Evolutionary conservation across 2,797 vertebrate genomes (phyloP).

Genomic region (Poecilia gillii): DNA sequence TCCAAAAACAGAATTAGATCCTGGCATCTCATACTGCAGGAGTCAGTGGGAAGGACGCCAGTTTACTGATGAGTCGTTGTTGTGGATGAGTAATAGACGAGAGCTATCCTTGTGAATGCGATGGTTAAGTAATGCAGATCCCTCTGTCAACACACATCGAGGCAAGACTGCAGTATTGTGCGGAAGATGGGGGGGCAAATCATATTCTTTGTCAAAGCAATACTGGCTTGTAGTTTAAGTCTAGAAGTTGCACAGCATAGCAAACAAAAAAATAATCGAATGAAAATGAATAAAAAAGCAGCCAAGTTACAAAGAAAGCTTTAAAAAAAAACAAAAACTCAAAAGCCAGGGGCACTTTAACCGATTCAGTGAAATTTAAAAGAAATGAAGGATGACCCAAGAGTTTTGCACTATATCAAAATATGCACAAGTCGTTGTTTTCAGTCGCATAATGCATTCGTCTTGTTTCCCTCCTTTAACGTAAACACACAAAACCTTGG

Average conservation of each 20-base stretch:
- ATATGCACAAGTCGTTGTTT: not conserved
- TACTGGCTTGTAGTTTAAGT: not conserved
- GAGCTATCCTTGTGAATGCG: not conserved
- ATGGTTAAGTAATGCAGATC: not conserved
- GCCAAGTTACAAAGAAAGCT: not conserved
- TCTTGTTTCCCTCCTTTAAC: constrained; percentile 9
- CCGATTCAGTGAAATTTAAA: not conserved
- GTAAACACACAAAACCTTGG: constrained; percentile 11
- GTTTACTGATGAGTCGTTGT: constrained; percentile 54
- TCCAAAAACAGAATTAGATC: constrained; percentile 5
- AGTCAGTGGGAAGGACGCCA: constrained; percentile 11
- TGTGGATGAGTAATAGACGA: constrained; percentile 28
- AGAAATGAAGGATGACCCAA: not conserved
- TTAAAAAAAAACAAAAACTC: not conserved
- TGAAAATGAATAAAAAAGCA: not conserved
- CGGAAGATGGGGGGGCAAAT: not conserved
- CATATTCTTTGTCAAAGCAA: not conserved
- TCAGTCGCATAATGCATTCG: not conserved
- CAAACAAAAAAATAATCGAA: not conserved
- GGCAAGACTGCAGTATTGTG: not conserved
- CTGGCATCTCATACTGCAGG: constrained; percentile 41
- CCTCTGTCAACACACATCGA: not conserved
- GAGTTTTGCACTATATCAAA: not conserved
- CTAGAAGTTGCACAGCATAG: not conserved
- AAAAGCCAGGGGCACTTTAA: not conserved